Evolutionary conservation across 1,140 invertebrate genomes (phyloP).

Genomic region (Hyles euphorbiae): DNA sequence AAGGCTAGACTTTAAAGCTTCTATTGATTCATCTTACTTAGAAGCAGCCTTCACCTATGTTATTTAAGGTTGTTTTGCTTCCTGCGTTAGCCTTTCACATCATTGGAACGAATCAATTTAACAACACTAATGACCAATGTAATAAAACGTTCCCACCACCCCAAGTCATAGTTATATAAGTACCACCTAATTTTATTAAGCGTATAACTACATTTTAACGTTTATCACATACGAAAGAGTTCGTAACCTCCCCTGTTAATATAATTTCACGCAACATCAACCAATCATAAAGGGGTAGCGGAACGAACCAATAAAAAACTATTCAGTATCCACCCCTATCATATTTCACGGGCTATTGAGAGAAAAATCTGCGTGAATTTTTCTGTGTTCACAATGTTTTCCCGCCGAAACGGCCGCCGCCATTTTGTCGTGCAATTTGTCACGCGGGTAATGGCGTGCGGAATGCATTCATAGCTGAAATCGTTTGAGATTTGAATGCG

Average conservation of each 20-base stretch:
- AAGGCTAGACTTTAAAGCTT: too few relatives aligned
- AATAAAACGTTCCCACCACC: too few relatives aligned
- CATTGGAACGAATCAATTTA: too few relatives aligned
- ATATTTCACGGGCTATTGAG: slow-evolving; percentile 55
- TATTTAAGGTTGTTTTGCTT: too few relatives aligned
- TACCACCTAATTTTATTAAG: too few relatives aligned
- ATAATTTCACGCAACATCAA: slow-evolving; percentile 32
- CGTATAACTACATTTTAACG: too few relatives aligned
- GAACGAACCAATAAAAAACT: slow-evolving; percentile 44
- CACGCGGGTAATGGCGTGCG: slow-evolving; percentile 60
- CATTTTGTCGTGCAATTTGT: slow-evolving; percentile 63
- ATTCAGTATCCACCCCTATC: slow-evolving; percentile 39
- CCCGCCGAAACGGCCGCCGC: slow-evolving; percentile 51
- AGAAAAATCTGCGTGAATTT: slow-evolving; percentile 53
- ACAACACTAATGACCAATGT: too few relatives aligned
- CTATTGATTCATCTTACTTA: too few relatives aligned
- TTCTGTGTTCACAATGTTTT: slow-evolving; percentile 50
- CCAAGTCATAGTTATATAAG: too few relatives aligned
- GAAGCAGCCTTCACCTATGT: too few relatives aligned
- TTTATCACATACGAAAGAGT: too few relatives aligned
- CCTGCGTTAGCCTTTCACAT: too few relatives aligned
- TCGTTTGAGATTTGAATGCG: background rate
- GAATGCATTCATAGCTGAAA: slow-evolving; percentile 52
- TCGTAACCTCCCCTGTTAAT: background rate
- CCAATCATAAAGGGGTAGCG: slow-evolving; percentile 47